Conservation (phyloP, 2,113 vertebrate species). For the Leucosticte australis region DNA sequence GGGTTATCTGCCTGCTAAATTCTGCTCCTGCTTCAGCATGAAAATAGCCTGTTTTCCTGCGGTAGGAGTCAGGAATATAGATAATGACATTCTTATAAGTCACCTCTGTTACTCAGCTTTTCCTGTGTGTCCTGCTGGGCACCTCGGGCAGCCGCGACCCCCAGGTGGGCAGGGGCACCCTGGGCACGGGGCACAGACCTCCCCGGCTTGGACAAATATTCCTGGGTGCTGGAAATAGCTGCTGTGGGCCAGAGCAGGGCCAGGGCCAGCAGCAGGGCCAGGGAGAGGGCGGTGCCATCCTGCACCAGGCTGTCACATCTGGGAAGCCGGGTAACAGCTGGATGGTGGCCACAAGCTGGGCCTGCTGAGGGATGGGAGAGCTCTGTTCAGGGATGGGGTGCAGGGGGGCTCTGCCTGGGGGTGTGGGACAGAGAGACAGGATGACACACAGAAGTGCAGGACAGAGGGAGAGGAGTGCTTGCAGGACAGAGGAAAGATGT, state of each 20-base stretch:
- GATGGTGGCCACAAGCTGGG: neutral
- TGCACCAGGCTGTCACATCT: neutral
- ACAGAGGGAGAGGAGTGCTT: neutral
- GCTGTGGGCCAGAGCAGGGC: neutral
- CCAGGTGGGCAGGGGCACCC: neutral
- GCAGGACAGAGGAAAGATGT: neutral
- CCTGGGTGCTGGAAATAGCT: conserved; percentile 38
- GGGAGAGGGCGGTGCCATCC: neutral
- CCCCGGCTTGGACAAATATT: neutral
- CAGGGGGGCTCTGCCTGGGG: neutral
- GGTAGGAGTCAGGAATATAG: conserved; percentile 57
- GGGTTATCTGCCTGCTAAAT: conserved; percentile 63
- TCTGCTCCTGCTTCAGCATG: conserved; percentile 38
- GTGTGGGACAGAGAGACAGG: neutral
- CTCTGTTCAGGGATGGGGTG: neutral
- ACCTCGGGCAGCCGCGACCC: conserved; percentile 5
- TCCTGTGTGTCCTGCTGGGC: neutral
- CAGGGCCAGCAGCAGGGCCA: neutral
- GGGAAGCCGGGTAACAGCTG: neutral
- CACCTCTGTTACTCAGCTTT: conserved; percentile 67
- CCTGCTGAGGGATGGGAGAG: neutral
- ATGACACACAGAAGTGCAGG: neutral
- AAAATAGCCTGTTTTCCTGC: conserved; percentile 61
- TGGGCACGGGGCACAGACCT: neutral
- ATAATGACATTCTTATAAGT: conserved; percentile 66